Percentiles rank a stretch among this genome's conserved stretches.
Evolutionary conservation across 2,113 vertebrate genomes (phyloP).

Genomic region (Beaufortia kweichowensis): DNA sequence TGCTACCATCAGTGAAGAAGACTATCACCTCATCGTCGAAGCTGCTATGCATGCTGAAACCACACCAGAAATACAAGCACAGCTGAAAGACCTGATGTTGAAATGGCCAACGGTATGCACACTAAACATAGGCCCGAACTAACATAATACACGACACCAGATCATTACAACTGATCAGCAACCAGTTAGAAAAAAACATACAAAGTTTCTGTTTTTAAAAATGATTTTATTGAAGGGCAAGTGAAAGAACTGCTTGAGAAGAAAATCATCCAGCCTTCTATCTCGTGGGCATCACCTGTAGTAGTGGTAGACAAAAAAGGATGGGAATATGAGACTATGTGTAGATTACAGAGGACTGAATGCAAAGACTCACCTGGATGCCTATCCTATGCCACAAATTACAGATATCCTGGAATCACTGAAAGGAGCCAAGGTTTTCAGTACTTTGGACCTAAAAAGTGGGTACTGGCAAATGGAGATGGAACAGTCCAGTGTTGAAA

Average conservation of each 20-base stretch:
- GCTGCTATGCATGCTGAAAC: background rate
- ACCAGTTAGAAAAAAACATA: background rate
- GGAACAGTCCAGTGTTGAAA: background rate
- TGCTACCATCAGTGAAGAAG: background rate
- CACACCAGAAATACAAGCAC: background rate
- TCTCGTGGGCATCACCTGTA: background rate
- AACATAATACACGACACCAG: background rate
- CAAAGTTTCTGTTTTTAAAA: background rate
- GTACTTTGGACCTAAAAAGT: conserved; percentile 1
- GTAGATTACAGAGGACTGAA: conserved; percentile 4
- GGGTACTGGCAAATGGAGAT: conserved; percentile 7
- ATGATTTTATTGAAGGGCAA: background rate
- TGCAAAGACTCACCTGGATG: background rate
- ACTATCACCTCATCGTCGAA: background rate
- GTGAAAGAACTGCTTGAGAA: background rate
- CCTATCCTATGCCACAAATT: conserved; percentile 14
- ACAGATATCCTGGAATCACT: background rate
- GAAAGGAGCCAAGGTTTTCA: background rate
- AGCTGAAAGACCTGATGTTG: background rate
- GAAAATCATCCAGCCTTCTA: conserved; percentile 14
- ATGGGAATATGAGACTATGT: conserved; percentile 1
- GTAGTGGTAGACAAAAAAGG: background rate
- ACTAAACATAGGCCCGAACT: background rate
- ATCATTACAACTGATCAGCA: conserved; percentile 2
- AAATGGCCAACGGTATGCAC: background rate